Evolutionary conservation across 2,797 vertebrate species (phyloP), one percentile per base, ranked within the genome.

Genomic region (Scolopax bukidnonensis): DNA sequence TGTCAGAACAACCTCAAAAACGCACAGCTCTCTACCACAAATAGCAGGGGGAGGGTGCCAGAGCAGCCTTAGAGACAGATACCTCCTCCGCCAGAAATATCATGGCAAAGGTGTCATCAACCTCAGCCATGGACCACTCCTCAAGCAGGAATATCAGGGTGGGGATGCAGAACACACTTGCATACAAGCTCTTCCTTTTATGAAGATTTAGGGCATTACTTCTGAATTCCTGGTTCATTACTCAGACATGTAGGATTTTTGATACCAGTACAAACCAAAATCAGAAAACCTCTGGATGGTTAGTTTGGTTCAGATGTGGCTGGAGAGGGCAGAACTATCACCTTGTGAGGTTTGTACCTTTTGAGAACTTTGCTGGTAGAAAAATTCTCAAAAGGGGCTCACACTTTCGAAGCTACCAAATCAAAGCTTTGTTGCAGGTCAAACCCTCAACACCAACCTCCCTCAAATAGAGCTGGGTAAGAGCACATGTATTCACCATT

Each of bases 1-100:
- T 73, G n/a, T 32, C 18, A 76, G 21, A 43, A 6, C 18, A 80
- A 70, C 88, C 96, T 84, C 90, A 95, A 57, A 95, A 95, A 96
- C 95, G 75, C 60, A 83, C 24, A 47, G 33, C 69, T 86, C 85
- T 85, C 90, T 82, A 1, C 0, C 38, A 50, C 27, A 89, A 63
- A 77, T 63, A 69, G 7, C 40, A 41, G 23, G 38, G 28, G 8
- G 6, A 69, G 27, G 24, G 47, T 89, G 45, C 45, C 57, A 41
- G 71, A 54, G 71, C 9, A 10, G 43, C 84, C 81, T 47, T 54
- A 73, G 73, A 69, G 20, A 60, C 0, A 0, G 28, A 59, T 82
- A 47, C 43, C 40, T 79, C 70, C 12, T 90, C 47, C 24, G 57
- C 38, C 81, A 94, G 67, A 89, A 87, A 93, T 95, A 76, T 63